Conservation (phyloP, 2,797 vertebrate species). For the Cottoperca gobio region DNA sequence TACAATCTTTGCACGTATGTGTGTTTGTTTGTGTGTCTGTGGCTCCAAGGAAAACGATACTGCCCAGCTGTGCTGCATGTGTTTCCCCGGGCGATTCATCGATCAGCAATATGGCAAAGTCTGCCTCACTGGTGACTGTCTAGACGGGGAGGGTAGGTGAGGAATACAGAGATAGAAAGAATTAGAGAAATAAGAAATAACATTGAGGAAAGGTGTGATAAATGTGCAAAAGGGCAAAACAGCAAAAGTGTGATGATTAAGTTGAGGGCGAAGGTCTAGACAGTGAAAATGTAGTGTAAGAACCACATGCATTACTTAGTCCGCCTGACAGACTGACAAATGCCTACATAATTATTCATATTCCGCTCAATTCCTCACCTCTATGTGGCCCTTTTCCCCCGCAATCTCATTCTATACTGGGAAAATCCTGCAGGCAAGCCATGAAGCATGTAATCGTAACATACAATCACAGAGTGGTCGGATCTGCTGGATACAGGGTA, state of each 20-base stretch:
- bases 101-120: constrained; percentile 70
- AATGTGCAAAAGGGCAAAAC: constrained; percentile 12
- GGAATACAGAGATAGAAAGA: constrained; percentile 50
- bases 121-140: constrained; percentile 58
- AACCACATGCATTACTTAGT: constrained; percentile 24
- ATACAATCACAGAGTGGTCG: constrained; percentile 17
- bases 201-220: constrained; percentile 14
- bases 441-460: constrained; percentile 54
- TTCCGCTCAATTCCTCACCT: constrained; percentile 42
- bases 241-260: constrained; percentile 14
- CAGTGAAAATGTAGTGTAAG: constrained; percentile 23
- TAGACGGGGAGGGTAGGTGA: constrained; percentile 48
- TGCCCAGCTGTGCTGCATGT: constrained; percentile 60
- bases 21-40: constrained; percentile 41
- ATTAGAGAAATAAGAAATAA: constrained; percentile 27
- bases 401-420: constrained; percentile 38
- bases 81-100: constrained; percentile 71
- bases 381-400: constrained; percentile 42
- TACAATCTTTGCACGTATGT: constrained; percentile 30
- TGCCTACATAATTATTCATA: constrained; percentile 61
- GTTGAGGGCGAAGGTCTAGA: constrained; percentile 3
- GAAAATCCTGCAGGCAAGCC: constrained; percentile 31
- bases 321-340: constrained; percentile 39
- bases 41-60: constrained; percentile 47
- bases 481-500: constrained; percentile 5